phyloP scores from a whole-genome alignment of 2,888 invertebrate genomes.

The Digitonthophagus gazella region DNA sequence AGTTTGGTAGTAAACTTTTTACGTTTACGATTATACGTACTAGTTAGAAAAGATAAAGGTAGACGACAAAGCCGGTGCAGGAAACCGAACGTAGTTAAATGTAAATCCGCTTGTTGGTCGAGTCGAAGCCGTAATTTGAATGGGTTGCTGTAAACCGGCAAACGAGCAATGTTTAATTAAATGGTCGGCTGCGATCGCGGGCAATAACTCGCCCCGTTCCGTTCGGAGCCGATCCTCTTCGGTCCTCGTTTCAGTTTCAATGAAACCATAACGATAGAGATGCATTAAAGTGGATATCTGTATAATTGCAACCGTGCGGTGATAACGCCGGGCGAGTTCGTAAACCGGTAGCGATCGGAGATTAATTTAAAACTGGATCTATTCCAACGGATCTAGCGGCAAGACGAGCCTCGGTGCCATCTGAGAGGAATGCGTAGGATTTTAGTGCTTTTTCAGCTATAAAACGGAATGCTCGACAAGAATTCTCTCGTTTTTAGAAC shows the following conservation, averaged over 20 bases:
- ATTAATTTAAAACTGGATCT: constrained; percentile 18
- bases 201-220: background rate
- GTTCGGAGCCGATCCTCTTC: background rate
- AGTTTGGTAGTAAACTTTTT: no score
- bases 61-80: background rate
- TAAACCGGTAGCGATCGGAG: constrained; percentile 13
- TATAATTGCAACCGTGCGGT: constrained; percentile 3
- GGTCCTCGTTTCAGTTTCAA: background rate
- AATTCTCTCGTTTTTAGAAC: background rate
- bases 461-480: background rate
- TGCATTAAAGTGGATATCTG: background rate
- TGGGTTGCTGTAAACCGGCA: background rate
- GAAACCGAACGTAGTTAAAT: background rate
- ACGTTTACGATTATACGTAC: no score
- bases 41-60: background rate
- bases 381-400: constrained; percentile 1
- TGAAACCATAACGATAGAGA: background rate
- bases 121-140: background rate
- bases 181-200: background rate
- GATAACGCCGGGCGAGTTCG: constrained; percentile 1
- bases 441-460: background rate
- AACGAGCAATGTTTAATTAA: background rate
- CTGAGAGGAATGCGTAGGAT: background rate
- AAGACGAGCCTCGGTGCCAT: background rate
- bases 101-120: background rate